Evolutionary conservation across 1,140 invertebrate genomes (phyloP).

Genomic region (Laodelphax striatellus): DNA sequence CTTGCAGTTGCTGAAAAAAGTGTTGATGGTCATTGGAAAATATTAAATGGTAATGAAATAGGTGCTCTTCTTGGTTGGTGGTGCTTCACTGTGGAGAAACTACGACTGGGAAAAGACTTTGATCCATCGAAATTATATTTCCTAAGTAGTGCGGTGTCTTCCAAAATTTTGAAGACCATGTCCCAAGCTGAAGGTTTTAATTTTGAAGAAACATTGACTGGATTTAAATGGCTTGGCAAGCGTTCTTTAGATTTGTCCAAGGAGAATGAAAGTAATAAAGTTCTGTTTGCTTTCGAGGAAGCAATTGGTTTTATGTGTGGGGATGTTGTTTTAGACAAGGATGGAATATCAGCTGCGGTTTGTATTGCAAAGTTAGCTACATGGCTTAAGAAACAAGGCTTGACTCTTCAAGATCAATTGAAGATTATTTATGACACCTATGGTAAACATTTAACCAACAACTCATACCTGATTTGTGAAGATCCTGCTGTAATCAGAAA

Average conservation of each 20-base stretch:
- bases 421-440: constrained; percentile 66
- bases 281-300: constrained; percentile 93
- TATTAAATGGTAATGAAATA: constrained; percentile 94
- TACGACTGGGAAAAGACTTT: constrained; percentile 31
- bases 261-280: constrained; percentile 46
- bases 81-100: constrained; percentile 52
- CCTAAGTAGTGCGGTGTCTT: constrained; percentile 91
- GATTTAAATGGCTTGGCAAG: constrained; percentile 99
- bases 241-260: constrained; percentile 55
- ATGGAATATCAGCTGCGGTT: constrained; percentile 81
- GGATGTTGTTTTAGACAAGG: constrained; percentile 80
- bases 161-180: constrained; percentile 86
- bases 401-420: constrained; percentile 63
- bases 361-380: constrained; percentile 66
- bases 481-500: constrained; percentile 50
- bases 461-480: constrained; percentile 62
- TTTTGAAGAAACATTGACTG: constrained; percentile 90
- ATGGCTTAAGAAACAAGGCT: constrained; percentile 44
- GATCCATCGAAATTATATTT: constrained; percentile 55
- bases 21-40: constrained; percentile 58
- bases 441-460: constrained; percentile 73
- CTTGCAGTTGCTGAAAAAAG: constrained; percentile 79
- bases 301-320: constrained; percentile 94
- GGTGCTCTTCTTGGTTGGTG: constrained; percentile 95
- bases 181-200: constrained; percentile 68